Evolutionary conservation across 2,888 invertebrate species (phyloP), one percentile per base, ranked within the genome.

Genomic region (Drosophila kambysellisi): DNA sequence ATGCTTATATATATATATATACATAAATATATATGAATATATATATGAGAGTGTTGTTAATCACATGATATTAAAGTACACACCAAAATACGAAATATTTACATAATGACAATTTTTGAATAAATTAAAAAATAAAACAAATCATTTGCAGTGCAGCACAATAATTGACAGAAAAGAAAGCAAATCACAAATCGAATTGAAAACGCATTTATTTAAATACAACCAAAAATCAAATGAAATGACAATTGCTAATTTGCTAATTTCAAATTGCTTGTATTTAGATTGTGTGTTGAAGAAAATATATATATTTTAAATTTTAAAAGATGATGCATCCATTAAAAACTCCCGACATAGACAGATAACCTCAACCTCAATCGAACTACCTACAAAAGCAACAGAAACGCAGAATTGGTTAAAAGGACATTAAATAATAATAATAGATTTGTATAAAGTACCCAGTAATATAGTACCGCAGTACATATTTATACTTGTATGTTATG

Each of bases 101-200:
- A 77, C 62, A 86, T 64, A 43, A 74, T 63, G 69, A 68, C 61
- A 70, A 69, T 71, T 82, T 77, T 81, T 84, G 58, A 82, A 87
- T 83, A 89, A 81, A 78, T 72, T 67, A 25, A 69, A 56, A 25
- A 25, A 25, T 25, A 25, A 25, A 56, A 9, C 25, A 39, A 88
- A 76, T 88, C 70, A 88, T 88, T 86, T 86, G 89, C 88, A 89
- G 90, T 88, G 90, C 90, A 85, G 86, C 90, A 86, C 90, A 85
- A 86, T 89, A 89, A 85, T 77, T 72, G 68, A 65, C 66, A 33
- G 56, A 56, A 29, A 35, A 5, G n/a, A 15, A 25, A 20, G 43
- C 43, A 46, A 46, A 46, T 46, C 46, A 46, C 46, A 46, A 46
- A 25, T 25, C 46, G 46, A 25, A 46, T 8, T 7, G 20, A 74